phyloP scores from a whole-genome alignment of 2,113 vertebrate genomes.

The Triplophysa tibetana region DNA sequence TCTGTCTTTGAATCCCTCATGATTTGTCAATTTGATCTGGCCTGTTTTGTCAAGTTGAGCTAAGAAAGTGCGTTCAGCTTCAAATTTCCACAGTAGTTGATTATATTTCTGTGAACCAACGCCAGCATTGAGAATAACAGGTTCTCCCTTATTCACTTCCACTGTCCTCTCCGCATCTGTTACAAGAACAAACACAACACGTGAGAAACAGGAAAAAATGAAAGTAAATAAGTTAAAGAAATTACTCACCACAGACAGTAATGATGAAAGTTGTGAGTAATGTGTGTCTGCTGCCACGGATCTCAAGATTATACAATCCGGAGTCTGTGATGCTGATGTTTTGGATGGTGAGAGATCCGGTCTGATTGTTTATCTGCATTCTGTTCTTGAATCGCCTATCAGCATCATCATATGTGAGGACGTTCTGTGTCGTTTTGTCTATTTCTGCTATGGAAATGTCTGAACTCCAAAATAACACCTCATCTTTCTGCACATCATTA shows the following conservation, averaged over 20 bases:
- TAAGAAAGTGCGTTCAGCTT: not conserved
- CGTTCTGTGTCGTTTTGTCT: not conserved
- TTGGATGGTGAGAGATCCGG: too few species aligned
- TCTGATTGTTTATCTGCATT: too few species aligned
- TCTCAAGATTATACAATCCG: not conserved
- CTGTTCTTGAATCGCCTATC: not conserved
- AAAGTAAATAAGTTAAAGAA: not conserved
- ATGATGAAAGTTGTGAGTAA: not conserved
- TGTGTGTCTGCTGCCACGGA: not conserved
- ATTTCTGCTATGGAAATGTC: not conserved
- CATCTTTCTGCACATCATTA: not conserved
- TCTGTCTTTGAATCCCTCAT: too few species aligned
- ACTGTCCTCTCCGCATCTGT: rapidly evolving
- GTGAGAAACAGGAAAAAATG: not conserved
- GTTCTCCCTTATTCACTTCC: not conserved
- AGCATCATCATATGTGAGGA: not conserved
- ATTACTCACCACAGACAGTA: not conserved
- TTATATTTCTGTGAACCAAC: too few species aligned
- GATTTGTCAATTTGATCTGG: too few species aligned
- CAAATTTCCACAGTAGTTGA: not conserved
- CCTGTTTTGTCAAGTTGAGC: not conserved
- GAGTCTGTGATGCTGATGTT: too few species aligned
- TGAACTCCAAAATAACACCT: not conserved
- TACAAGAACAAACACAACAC: conserved; percentile 1
- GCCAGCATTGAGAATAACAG: not conserved